Base-by-base conservation (phyloP, 2,797 vertebrate species). In the Paguma larvata region DNA sequence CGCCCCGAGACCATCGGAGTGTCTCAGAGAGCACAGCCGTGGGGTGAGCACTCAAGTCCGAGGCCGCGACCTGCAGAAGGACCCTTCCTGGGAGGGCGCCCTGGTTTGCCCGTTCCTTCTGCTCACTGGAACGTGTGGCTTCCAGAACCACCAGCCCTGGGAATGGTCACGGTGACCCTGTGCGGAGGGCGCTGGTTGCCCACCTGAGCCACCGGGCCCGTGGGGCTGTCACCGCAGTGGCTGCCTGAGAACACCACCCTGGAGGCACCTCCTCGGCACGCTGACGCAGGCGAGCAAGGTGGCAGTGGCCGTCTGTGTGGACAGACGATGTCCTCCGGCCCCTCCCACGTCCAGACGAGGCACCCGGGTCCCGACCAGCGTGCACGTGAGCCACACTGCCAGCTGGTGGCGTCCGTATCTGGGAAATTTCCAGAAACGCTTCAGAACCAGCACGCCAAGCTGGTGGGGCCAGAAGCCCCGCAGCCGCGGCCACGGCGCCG, bases 21-120 rank as follows among this genome's bases (percentile, higher is more conserved):
- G 21, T 2, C 4, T 27, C 6, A 3, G 0, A 1, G 13, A 0
- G 32, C 0, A 15, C 25, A 11, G 2, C 46, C 0, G 10, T 3
- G 14, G 16, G 62, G 18, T 0, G 5, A 3, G 41, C 27, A 3
- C 32, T 9, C 56, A 1, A 4, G 0, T 16, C 62, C 2, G 8
- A 46, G 14, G 21, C 41, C 72, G 1, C 5, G 0, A 2, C 0
- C 1, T 7, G 3, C 14, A 25, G 46, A 15, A 3, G 5, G 4
- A 48, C 4, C 46, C 38, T 51, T 1, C 11, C 2, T 3, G 3
- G 16, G n/a, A 10, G 23, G 3, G 2, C 15, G 21, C 11, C 2
- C 86, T 1, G 75, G 62, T 18, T 8, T 25, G 1, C 56, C 0
- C 6, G 1, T 10, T 10, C 9, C n/a, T 10, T n/a, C 6, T 59